Percentiles rank a stretch among this genome's conserved stretches.
Conservation (phyloP, 2,797 vertebrate species). For the Pantherophis vulpinus region DNA sequence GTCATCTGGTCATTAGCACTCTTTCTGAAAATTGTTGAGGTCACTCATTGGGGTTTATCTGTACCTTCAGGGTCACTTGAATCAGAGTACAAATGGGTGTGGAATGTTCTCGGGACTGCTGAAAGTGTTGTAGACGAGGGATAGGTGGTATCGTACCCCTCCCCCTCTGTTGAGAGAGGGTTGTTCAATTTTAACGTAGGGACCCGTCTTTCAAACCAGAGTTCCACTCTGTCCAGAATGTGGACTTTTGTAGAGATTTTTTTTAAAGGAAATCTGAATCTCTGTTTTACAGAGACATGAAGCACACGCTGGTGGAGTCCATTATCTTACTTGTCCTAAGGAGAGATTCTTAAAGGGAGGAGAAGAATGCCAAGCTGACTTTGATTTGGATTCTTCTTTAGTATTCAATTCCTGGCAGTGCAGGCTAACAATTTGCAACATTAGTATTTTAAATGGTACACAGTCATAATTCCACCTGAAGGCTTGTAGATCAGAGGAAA, state of each 20-base stretch:
- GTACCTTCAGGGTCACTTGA: no score
- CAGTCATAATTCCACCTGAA: not conserved
- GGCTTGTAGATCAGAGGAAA: not conserved
- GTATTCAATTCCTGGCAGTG: not conserved
- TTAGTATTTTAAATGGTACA: not conserved
- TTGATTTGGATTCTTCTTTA: not conserved
- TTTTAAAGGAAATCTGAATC: not conserved
- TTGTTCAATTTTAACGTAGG: no score
- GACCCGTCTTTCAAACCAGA: no score
- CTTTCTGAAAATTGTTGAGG: no score
- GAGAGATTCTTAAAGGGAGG: not conserved
- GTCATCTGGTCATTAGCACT: no score
- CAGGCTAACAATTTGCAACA: not conserved
- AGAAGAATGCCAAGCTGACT: not conserved
- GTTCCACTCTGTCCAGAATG: not conserved
- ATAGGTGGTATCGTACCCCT: no score
- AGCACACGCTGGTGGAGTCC: not conserved
- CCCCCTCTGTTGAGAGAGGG: no score
- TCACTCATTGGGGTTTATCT: no score
- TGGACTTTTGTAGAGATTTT: not conserved
- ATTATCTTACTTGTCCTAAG: not conserved
- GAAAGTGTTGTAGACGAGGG: no score
- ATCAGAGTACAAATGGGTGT: no score
- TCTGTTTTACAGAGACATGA: not conserved
- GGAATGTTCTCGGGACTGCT: no score